phyloP scores from a whole-genome alignment of 92 coral and sea anemone genomes.

The Palythoa heliodiscus region DNA sequence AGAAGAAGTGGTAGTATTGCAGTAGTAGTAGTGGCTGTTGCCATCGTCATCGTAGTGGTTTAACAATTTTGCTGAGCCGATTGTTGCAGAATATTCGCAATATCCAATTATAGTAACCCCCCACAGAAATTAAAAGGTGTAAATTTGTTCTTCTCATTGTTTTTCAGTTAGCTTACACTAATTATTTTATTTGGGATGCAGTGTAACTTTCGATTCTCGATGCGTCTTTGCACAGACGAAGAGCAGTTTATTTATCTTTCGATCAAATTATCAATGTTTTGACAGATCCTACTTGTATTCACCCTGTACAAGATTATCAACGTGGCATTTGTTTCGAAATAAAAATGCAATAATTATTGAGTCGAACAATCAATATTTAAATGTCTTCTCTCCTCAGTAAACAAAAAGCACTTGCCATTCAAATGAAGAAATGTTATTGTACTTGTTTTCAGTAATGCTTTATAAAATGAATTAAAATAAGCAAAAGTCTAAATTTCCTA shows the following conservation, averaged over 20 bases:
- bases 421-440: neutral
- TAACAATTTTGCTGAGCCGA: too few relatives aligned
- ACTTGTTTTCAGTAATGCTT: neutral
- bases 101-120: too few relatives aligned
- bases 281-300: neutral
- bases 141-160: too few relatives aligned
- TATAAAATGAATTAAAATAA: neutral
- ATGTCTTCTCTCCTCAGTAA: neutral
- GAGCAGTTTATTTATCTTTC: neutral
- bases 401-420: neutral
- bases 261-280: neutral
- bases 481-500: neutral
- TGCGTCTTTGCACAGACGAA: too few relatives aligned
- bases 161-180: too few relatives aligned
- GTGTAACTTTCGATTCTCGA: too few relatives aligned
- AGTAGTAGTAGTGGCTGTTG: neutral
- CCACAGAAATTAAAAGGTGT: too few relatives aligned
- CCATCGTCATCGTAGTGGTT: too few relatives aligned
- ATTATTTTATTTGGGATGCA: too few relatives aligned
- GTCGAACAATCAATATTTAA: conserved; percentile 7
- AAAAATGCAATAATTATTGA: neutral
- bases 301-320: neutral
- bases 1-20: neutral
- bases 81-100: too few relatives aligned
- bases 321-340: neutral